Evolutionary conservation across 2,888 invertebrate genomes (phyloP), one percentile per base, ranked within the genome.

Genomic region (Acrobasis consociella): DNA sequence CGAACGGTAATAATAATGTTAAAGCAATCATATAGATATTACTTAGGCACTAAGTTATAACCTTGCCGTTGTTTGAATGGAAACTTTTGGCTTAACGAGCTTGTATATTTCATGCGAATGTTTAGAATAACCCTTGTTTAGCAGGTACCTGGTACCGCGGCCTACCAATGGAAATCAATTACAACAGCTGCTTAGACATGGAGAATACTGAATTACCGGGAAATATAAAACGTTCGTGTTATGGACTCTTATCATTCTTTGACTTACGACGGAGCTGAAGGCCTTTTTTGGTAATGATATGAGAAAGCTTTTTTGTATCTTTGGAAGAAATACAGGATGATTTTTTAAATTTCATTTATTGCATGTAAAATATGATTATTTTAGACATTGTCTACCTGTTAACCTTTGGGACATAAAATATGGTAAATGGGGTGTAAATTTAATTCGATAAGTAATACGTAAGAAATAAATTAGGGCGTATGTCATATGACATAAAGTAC

Each of bases 101-200:
- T 39, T 56, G 42, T 56, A 17, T 46, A 56, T 42, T 56, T 22
- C 22, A 56, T 17, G 42, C 13, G 55, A 55, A 55, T 37, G 55
- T 22, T 42, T 31, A 7, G 31, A 31, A 56, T 42, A 15, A 22
- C 5, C 52, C 52, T 52, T 52, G 52, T n/a, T 56, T 46, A 9
- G 9, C 11, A 46, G 56, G 56, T 56, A 42, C 56, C 56, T 56
- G 56, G 56, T 56, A 56, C 56, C 56, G 55, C 15, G 10, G n/a
- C 16, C 39, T 15, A 55, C 16, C 38, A 55, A 38, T 55, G 38
- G 55, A 39, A 55, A 55, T 39, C 55, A 55, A 55, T 55, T 55
- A 55, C 16, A 55, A 39, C 16, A 0, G 8, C 46, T 5, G 11
- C 16, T 10, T 39, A 39, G 17, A 16, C 39, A 55, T 55, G 10